Percentiles rank a stretch among this genome's conserved stretches.
These are phyloP conservation scores for Rynchops niger DNA, from an alignment of 2,113 vertebrate genomes.

Conservation along the genomic window DNA sequence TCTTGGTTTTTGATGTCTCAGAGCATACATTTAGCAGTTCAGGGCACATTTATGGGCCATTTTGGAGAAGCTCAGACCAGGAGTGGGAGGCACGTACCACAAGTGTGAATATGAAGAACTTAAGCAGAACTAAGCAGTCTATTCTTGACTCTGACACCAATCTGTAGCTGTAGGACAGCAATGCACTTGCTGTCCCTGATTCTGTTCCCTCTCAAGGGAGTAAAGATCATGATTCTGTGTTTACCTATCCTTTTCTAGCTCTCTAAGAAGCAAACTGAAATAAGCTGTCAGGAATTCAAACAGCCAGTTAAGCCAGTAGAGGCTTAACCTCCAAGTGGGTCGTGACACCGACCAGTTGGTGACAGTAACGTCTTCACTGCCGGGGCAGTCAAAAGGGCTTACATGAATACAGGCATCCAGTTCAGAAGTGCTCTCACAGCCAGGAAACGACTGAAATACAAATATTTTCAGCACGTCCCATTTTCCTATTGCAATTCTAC, in stretches of 20 bases:
- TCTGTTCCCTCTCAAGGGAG: not conserved
- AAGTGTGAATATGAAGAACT: not conserved
- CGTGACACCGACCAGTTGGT: rapidly evolving
- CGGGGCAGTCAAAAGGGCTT: not conserved
- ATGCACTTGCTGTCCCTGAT: not conserved
- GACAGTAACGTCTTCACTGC: not conserved
- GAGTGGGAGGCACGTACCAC: not conserved
- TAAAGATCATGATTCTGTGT: not conserved
- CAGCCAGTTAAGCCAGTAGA: not conserved
- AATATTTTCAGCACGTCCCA: not conserved
- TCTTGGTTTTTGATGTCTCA: not conserved
- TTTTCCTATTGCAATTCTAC: not conserved
- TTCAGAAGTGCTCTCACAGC: not conserved
- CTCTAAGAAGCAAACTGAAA: not conserved
- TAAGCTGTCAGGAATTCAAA: not conserved
- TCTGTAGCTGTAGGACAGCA: not conserved
- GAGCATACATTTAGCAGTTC: not conserved
- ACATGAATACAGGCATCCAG: not conserved
- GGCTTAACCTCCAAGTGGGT: not conserved
- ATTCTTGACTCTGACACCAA: not conserved
- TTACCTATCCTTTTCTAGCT: not conserved
- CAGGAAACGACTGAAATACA: not conserved
- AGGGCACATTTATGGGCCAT: not conserved
- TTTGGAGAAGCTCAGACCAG: not conserved
- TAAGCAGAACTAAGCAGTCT: not conserved